Base-by-base conservation (phyloP, 30 jellyfish, hydroid and myxozoan species). In the Aurelia coerulea region DNA sequence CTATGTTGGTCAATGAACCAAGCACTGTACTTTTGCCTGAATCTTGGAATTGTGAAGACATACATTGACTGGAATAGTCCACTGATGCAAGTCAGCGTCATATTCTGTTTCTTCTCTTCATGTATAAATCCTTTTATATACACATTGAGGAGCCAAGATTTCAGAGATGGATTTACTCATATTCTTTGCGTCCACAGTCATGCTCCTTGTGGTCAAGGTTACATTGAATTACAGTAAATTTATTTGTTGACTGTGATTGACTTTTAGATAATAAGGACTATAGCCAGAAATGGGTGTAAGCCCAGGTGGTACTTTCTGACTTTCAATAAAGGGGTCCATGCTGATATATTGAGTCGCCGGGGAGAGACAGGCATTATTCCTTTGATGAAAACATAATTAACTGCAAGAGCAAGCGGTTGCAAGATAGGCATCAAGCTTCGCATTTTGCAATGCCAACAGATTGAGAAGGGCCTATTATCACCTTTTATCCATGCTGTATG, bases 1-100 rank as follows among this genome's bases (percentile, higher is more conserved):
- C 16, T 80, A 35, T 89, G 97, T 82, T 89, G 97, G 97, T 68
- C 92, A 41, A 32, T 80, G 90, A 89, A 89, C 70, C 97, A 89
- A 68, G 81, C 66, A 3, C 74, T 80, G 11, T 89, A 89, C 37
- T 89, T 89, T 39, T 89, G 97, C 80, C 76, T 72, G 75, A 89
- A 89, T 50, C 75, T 89, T 74, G 92, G 92, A 35, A n/a, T 89
- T 23, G 67, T 79, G 15, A 70, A 12, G 13, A 78, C 76, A 15
- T 6, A 46, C 56, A 65, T 81, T 68, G 59, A 58, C 5, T 88
- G 96, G 96, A 80, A 88, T 73, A 56, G 86, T 3, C n/a, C 29
- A 13, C 50, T 79, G 19, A 78, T 78, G 73, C 96, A 88, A 76
- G 79, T 77, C 23, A 88, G 90, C 65, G 96, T 88, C 32, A 70